Conservation (phyloP, 2,113 vertebrate species). For the Danio rerio region GRCz12tu NC_133179.1:24615501-24616000, state of each 20-base stretch:
- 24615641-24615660: too few relatives aligned
- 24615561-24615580: too few relatives aligned
- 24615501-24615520: too few relatives aligned
- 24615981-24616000: conserved; percentile 60
- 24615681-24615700: too few relatives aligned
- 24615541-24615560: too few relatives aligned
- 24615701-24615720: not conserved
- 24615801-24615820: conserved; percentile 26
- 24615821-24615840: not conserved
- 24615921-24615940: conserved; percentile 19
- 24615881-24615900: conserved; percentile 1
- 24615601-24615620: too few relatives aligned
- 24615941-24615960: not conserved
- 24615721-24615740: not conserved
- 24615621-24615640: too few relatives aligned
- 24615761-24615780: conserved; percentile 17
- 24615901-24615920: not conserved
- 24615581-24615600: too few relatives aligned
- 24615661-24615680: too few relatives aligned
- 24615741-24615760: conserved; percentile 3
- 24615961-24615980: conserved; percentile 43
- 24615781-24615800: not conserved
- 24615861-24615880: conserved; percentile 5
- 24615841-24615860: not conserved
- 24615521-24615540: too few relatives aligned